Percentiles rank a stretch among this genome's conserved stretches.
These are phyloP conservation scores for Drosophila neotestacea DNA, from an alignment of 2,888 invertebrate genomes.

Conservation along the genomic window DNA sequence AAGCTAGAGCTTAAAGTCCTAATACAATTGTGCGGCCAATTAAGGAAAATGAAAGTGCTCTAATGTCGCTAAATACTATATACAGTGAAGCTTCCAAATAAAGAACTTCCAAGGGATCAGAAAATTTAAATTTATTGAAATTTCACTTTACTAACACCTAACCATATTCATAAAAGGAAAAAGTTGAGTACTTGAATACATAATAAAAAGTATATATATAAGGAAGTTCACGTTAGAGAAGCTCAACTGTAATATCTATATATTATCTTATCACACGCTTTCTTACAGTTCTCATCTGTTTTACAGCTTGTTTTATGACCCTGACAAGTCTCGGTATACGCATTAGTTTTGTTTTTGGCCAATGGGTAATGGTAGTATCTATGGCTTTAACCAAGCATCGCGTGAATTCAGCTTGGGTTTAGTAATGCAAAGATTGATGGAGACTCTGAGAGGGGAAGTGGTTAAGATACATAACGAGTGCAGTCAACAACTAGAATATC, in stretches of 20 bases:
- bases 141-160: too few species aligned
- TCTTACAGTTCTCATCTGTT: not conserved
- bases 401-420: conserved; percentile 10
- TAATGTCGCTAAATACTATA: too few species aligned
- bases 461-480: conserved; percentile 7
- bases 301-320: conserved; percentile 10
- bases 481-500: conserved; percentile 9
- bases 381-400: conserved; percentile 10
- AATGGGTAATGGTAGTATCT: conserved; percentile 15
- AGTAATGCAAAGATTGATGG: conserved; percentile 7
- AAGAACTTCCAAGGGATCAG: too few species aligned
- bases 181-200: too few species aligned
- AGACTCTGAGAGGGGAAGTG: not conserved
- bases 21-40: too few species aligned
- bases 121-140: too few species aligned
- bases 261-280: conserved; percentile 4
- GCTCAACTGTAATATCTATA: not conserved
- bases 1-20: too few species aligned
- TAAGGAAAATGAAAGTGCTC: too few species aligned
- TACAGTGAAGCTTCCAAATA: too few species aligned
- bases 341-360: conserved; percentile 16
- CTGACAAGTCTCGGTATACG: conserved; percentile 8
- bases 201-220: too few species aligned
- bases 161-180: not conserved
- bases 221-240: not conserved